phyloP scores from a whole-genome alignment of 35 echinoderm and acorn worm genomes.

The Stichopus chloronotus region DNA sequence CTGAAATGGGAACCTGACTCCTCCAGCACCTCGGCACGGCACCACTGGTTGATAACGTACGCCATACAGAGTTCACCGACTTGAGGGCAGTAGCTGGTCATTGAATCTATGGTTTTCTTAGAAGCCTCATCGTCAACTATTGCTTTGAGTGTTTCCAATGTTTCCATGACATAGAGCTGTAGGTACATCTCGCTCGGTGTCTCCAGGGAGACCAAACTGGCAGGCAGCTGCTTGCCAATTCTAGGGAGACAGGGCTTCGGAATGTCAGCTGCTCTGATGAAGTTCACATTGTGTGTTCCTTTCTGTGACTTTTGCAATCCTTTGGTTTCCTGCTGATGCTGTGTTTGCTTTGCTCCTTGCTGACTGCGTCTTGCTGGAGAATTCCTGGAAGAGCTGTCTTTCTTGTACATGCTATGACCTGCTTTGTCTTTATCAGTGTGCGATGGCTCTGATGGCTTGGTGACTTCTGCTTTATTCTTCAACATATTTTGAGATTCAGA shows the following conservation, averaged over 20 bases:
- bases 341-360: no score
- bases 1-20: not conserved
- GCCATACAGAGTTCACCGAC: conserved; percentile 45
- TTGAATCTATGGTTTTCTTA: not conserved
- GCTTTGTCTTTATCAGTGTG: not conserved
- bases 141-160: conserved; percentile 15
- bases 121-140: not conserved
- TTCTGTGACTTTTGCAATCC: no score
- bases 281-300: not conserved
- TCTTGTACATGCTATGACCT: not conserved
- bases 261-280: conserved; percentile 10
- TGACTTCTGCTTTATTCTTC: no score
- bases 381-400: not conserved
- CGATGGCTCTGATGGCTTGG: not conserved
- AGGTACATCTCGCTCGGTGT: conserved; percentile 30
- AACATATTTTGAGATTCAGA: not conserved
- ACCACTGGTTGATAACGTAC: conserved; percentile 28
- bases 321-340: not conserved
- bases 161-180: conserved; percentile 21
- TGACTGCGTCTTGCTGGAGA: not conserved
- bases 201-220: not conserved
- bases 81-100: not conserved
- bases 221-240: conserved; percentile 24
- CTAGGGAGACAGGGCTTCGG: not conserved
- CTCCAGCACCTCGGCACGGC: conserved; percentile 32